Base-by-base conservation (phyloP, 2,888 invertebrate species). In the Agrilus cyanescens region DNA sequence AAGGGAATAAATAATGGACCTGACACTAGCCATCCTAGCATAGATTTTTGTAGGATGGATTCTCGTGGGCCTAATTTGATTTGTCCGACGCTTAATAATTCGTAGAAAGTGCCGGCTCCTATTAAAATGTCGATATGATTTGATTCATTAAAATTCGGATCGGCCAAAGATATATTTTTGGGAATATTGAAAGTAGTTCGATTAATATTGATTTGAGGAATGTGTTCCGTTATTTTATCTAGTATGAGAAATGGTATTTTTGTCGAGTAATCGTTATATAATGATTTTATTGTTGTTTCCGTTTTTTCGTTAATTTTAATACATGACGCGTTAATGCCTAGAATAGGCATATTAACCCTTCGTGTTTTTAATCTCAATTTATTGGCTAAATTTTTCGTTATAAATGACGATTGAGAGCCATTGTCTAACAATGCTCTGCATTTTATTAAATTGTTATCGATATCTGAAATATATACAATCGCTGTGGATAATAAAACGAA, bases 391-490 rank as follows among this genome's bases (percentile, higher is more conserved):
- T 13, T 6, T 18, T 38, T 4, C n/a, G 32, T 42, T 12, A 42
- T 42, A 18, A 42, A 42, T 25, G 41, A 5, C 13, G 31, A 13
- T 16, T 42, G 42, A 4, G 42, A 42, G 8, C 42, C 42, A 4
- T 4, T 14, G 20, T 42, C 42, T 5, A 42, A 12, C 4, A 42
- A 32, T 4, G 25, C 42, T 10, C 42, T 37, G 40, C 42, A 42
- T 16, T 13, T 30, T 4, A 13, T 4, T 3, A 5, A 7, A 4
- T 13, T 12, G n/a, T 20, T 15, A 12, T 16, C 4, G 7, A 4
- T 10, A 13, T 40, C 18, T 5, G 6, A 14, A 13, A 40, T 18
- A n/a, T 40, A 12, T 34, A 40, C 37, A 12, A 35, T 32, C 4
- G 13, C 33, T 5, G 40, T 40, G 3, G 40, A 8, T 34, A 40